Conservation (phyloP, 2,113 vertebrate genomes). For the Chaenocephalus aceratus region DNA sequence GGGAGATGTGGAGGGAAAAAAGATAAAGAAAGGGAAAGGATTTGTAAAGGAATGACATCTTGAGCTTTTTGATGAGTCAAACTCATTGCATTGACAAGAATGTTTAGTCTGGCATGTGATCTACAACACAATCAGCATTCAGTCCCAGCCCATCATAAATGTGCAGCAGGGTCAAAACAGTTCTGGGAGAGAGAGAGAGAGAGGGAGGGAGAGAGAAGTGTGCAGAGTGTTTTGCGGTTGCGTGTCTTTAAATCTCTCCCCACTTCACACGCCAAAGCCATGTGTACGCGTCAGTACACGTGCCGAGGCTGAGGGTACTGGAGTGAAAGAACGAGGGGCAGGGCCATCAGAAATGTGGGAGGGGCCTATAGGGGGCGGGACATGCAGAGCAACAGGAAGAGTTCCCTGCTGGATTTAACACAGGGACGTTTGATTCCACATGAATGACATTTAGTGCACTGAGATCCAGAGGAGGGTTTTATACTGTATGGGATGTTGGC, state of each 20-base stretch:
- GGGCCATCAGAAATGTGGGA: conserved; percentile 62
- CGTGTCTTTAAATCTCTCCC: conserved; percentile 86
- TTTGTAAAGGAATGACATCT: conserved; percentile 10
- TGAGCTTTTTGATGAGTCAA: conserved; percentile 57
- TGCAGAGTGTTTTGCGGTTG: conserved; percentile 76
- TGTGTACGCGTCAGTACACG: conserved; percentile 83
- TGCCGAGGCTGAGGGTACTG: conserved; percentile 77
- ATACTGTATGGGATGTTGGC: background rate
- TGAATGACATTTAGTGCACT: conserved; percentile 31
- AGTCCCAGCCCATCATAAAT: conserved; percentile 65
- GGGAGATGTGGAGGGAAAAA: conserved; percentile 1
- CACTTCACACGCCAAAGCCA: conserved; percentile 84
- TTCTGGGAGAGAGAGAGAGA: conserved; percentile 41
- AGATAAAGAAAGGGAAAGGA: conserved; percentile 1
- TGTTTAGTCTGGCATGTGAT: conserved; percentile 63
- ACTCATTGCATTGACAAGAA: conserved; percentile 40
- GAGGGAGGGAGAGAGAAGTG: conserved; percentile 35
- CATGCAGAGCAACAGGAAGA: conserved; percentile 71
- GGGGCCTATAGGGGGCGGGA: conserved; percentile 53
- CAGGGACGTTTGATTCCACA: conserved; percentile 53
- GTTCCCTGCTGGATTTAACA: conserved; percentile 68
- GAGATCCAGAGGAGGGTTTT: conserved; percentile 9
- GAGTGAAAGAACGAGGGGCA: conserved; percentile 77
- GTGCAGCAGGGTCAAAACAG: conserved; percentile 68
- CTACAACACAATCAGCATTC: conserved; percentile 64